phyloP scores from a whole-genome alignment of 2,888 invertebrate species.

The Scrobipalpa atriplicella region DNA sequence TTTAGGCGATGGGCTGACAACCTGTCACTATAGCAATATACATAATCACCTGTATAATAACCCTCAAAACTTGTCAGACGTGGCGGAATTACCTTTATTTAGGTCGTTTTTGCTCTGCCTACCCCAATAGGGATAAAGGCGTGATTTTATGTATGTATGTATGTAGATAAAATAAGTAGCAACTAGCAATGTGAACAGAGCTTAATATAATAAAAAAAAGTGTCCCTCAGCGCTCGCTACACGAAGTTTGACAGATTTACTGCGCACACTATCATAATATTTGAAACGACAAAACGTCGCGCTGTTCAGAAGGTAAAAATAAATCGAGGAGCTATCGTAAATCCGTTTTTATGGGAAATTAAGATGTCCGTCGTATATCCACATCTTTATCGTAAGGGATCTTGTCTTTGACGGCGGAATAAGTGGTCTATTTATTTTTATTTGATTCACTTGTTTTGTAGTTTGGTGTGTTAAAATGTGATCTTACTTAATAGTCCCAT shows the following conservation, averaged over 20 bases:
- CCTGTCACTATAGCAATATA: no score
- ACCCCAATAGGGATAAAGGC: no score
- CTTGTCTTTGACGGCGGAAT: constrained; percentile 19
- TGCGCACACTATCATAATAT: constrained; percentile 65
- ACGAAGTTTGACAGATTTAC: constrained; percentile 64
- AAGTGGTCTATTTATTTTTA: neutral
- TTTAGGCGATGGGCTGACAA: no score
- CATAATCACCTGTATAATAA: no score
- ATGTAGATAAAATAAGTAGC: no score
- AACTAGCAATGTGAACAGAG: neutral
- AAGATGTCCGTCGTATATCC: constrained; percentile 73
- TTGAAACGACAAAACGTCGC: constrained; percentile 46
- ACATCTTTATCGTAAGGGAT: constrained; percentile 59
- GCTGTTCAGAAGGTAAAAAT: constrained; percentile 10
- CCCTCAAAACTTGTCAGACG: no score
- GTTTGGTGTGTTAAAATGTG: no score
- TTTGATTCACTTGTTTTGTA: neutral
- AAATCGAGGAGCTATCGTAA: constrained; percentile 51
- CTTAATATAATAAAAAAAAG: constrained; percentile 8
- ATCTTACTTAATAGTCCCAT: no score
- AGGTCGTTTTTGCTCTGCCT: no score
- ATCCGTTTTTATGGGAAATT: constrained; percentile 76
- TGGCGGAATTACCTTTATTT: no score
- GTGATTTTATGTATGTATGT: no score
- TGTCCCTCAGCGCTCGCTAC: constrained; percentile 10